Evolutionary conservation across 92 coral and sea anemone species (phyloP), one percentile per base, ranked within the genome.

Genomic region (Palythoa heliodiscus): DNA sequence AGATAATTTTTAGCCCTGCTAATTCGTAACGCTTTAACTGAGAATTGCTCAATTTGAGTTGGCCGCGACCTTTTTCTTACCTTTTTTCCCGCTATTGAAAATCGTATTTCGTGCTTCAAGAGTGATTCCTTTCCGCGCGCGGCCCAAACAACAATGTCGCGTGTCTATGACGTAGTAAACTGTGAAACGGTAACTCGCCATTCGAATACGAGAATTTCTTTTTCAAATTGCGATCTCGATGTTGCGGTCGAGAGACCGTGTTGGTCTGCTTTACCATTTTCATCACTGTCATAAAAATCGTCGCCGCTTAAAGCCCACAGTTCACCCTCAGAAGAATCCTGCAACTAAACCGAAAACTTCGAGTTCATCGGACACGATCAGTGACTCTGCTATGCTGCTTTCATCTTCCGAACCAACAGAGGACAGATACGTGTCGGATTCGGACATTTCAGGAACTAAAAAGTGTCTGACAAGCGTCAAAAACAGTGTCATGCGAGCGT

Each of bases 361-460:
- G 25, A 67, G 0, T 29, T 82, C 86, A n/a, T 77, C 35, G 35
- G 61, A 43, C 61, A 48, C 83, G 63, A 69, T 50, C 48, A 52
- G 63, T 69, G 35, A 77, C 35, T 0, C 35, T 29, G 35, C 0
- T 29, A 29, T 29, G 35, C 35, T 29, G 1, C 61, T 77, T 77
- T 77, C 83, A 54, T 77, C 83, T 77, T 77, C 52, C 70, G 83
- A 77, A 54, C 83, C 70, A 77, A 54, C 83, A 77, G 83, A 77
- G 61, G 61, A 77, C 39, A 57, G 47, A 69, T 64, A 52, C 48
- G 54, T 52, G 40, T 69, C 35, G 35, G 35, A 29, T 29, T 29
- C 35, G 35, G 35, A 29, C 35, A 29, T 29, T 29, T 29, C 35
- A 77, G 61, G 83, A 77, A 52, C 83, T 77, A 77, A 29, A 54